Base-by-base conservation (phyloP, 2,113 vertebrate genomes). In the Haliaeetus leucogaster region DNA sequence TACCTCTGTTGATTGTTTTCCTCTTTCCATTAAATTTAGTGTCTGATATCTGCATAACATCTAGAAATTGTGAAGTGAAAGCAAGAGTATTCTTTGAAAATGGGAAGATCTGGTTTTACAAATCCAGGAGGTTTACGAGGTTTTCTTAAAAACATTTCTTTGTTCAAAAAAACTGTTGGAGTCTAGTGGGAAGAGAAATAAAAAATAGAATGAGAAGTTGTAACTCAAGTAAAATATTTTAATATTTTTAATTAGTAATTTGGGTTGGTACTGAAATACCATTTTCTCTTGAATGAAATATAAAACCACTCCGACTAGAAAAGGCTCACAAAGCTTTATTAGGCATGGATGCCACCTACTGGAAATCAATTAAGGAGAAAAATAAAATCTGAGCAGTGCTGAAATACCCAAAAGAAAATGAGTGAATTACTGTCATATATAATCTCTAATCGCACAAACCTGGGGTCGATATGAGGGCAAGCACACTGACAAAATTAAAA, bases 281-380 rank as follows among this genome's bases (percentile, higher is more conserved):
- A 25, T 68, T 88, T 85, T 82, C 6, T 68, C 29, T 50, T 63
- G 13, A 82, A 23, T 30, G 7, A 85, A 72, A 61, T 48, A 48
- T 36, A 86, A 93, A 93, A 40, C 4, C 11, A 82, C 74, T 88
- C 74, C 9, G 2, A 95, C 66, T 72, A 93, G 61, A 88, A 97
- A 90, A 93, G 10, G 5, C 48, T 82, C 16, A 34, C 9, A 65
- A n/a, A 86, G 26, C 23, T 82, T 77, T 90, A 50, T 61, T 90
- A 76, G 63, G 40, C 36, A 72, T 7, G 66, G n/a, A 65, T 94
- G 92, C 66, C 94, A 95, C 82, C 88, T 95, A 80, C 85, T 90
- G 90, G 85, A 90, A 83, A 48, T 40, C 36, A 68, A 4, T 15
- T 36, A 72, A 76, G 45, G 30, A 80, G 13, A 82, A 92, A 82